phyloP scores from a whole-genome alignment of 1,140 invertebrate species.

The Drosophila kikkawai region DNA sequence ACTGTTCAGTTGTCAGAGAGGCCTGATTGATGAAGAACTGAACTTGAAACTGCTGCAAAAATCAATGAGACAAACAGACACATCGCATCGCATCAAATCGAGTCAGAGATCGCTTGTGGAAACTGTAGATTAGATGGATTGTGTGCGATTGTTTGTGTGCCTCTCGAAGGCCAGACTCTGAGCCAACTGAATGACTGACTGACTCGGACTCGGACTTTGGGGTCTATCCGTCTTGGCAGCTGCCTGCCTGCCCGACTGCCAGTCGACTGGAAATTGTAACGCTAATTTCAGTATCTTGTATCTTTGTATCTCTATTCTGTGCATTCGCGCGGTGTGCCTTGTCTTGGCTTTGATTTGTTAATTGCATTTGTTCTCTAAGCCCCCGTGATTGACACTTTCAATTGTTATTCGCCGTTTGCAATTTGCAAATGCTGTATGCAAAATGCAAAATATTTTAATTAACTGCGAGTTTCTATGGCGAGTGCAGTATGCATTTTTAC shows the following conservation, averaged over 20 bases:
- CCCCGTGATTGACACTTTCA: constrained; percentile 71
- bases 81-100: constrained; percentile 31
- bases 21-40: constrained; percentile 78
- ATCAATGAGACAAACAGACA: constrained; percentile 70
- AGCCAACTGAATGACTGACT: constrained; percentile 37
- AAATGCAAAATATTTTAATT: constrained; percentile 71
- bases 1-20: constrained; percentile 63
- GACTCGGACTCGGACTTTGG: constrained; percentile 51
- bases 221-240: constrained; percentile 55
- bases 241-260: constrained; percentile 42
- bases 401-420: constrained; percentile 53
- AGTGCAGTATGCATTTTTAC: constrained; percentile 56
- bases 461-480: constrained; percentile 43
- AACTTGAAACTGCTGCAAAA: constrained; percentile 73
- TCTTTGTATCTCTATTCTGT: constrained; percentile 38
- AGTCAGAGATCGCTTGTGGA: constrained; percentile 46
- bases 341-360: constrained; percentile 71
- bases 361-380: constrained; percentile 65
- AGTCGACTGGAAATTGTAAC: constrained; percentile 70
- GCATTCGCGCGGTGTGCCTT: constrained; percentile 32
- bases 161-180: constrained; percentile 57
- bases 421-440: constrained; percentile 25
- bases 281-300: constrained; percentile 66
- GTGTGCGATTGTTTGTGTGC: constrained; percentile 31
- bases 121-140: constrained; percentile 73